Percentiles rank a stretch among this genome's conserved stretches.
These are phyloP conservation scores for Coenobita brevimanus DNA, from an alignment of 1,140 invertebrate species.

Conservation along the genomic window DNA sequence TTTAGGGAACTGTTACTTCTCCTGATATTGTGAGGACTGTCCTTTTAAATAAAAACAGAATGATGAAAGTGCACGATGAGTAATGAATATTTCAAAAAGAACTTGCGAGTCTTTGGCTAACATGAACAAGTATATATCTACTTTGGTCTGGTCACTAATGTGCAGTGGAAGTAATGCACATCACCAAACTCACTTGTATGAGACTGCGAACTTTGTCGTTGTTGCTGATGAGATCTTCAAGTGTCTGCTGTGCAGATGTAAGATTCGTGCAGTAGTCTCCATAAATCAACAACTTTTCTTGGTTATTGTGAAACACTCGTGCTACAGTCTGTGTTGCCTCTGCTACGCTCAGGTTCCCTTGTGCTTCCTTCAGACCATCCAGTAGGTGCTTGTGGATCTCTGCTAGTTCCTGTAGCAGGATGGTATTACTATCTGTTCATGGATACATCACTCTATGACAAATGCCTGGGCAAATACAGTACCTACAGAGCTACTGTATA, in stretches of 20 bases:
- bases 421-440: no score
- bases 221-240: constrained; percentile 83
- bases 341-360: constrained; percentile 70
- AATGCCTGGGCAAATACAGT: no score
- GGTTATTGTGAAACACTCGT: constrained; percentile 88
- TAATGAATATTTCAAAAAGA: no score
- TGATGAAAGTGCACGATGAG: no score
- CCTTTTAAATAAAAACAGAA: no score
- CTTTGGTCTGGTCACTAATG: no score
- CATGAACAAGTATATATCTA: no score
- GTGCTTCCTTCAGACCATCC: constrained; percentile 83
- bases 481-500: no score
- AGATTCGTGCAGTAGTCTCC: constrained; percentile 97
- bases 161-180: neutral
- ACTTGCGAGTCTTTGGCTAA: no score
- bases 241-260: constrained; percentile 83
- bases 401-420: constrained; percentile 81
- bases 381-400: constrained; percentile 91
- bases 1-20: no score
- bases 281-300: constrained; percentile 93
- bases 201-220: constrained; percentile 78
- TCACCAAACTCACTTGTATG: constrained; percentile 74
- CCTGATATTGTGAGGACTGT: no score
- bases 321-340: constrained; percentile 72
- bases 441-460: no score